Conservation (phyloP, 2,113 vertebrate genomes). For the Myotis davidii region DNA sequence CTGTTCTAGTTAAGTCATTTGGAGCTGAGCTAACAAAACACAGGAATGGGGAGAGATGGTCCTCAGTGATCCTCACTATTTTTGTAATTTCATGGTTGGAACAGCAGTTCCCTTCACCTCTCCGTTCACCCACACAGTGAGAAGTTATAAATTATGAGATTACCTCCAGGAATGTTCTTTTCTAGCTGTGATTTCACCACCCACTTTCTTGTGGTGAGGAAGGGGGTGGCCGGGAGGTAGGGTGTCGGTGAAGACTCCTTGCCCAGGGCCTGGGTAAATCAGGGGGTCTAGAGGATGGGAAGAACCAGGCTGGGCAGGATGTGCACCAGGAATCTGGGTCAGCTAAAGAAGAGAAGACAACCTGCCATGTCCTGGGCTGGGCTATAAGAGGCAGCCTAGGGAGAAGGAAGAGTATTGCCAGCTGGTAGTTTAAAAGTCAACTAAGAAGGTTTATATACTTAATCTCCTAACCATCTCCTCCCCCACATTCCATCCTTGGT, state of each 20-base stretch:
- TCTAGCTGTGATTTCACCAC: neutral
- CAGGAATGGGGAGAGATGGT: neutral
- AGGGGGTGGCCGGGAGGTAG: neutral
- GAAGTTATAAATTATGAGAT: neutral
- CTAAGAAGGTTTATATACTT: neutral
- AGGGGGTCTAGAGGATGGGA: neutral
- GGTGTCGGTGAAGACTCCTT: neutral
- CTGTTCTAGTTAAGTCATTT: conserved; percentile 62
- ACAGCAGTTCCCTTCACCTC: neutral
- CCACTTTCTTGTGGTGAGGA: neutral
- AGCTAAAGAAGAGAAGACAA: neutral
- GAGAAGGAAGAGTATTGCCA: neutral
- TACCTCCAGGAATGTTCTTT: neutral
- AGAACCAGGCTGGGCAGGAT: neutral
- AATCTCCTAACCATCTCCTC: too few species aligned
- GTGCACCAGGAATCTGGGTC: neutral
- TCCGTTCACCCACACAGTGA: neutral
- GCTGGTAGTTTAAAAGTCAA: neutral
- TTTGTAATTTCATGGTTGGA: neutral
- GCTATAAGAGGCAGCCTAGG: neutral
- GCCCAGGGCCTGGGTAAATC: neutral
- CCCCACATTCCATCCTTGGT: neutral
- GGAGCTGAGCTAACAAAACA: conserved; percentile 35
- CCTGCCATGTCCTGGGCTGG: neutral
- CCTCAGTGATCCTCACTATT: neutral